Conservation (phyloP, 2,797 vertebrate genomes). For the Poeciliopsis turneri region DNA sequence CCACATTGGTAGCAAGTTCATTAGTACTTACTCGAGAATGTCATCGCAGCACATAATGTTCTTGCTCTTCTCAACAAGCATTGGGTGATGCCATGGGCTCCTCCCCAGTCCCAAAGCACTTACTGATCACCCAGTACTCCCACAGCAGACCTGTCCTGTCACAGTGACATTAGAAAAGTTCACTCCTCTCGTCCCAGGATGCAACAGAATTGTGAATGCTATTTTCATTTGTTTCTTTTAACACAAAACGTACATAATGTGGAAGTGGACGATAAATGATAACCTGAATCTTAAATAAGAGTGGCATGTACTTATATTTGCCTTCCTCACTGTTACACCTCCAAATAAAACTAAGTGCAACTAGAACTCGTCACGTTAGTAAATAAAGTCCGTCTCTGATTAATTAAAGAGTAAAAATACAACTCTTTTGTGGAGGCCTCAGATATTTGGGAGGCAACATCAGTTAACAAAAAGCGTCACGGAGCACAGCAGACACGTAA, state of each 20-base stretch:
- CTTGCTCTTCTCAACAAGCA: not conserved
- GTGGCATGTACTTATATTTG: not conserved
- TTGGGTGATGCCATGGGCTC: not conserved
- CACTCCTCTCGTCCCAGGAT: not conserved
- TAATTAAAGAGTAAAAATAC: not conserved
- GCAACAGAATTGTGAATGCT: not conserved
- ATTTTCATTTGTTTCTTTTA: not conserved
- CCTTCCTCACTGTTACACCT: not conserved
- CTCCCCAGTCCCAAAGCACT: not conserved
- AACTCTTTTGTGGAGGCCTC: not conserved
- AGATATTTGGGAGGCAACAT: not conserved
- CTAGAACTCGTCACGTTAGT: not conserved
- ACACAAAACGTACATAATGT: not conserved
- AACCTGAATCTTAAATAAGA: not conserved
- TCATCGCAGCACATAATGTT: not conserved
- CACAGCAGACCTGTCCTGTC: not conserved
- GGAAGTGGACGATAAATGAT: not conserved
- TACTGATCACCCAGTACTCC: not conserved
- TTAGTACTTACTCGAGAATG: not conserved
- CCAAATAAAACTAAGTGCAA: not conserved
- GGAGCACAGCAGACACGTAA: not conserved
- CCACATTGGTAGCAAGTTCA: not conserved
- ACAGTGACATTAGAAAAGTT: not conserved
- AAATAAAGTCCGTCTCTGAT: not conserved
- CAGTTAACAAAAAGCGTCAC: not conserved